phyloP scores from a whole-genome alignment of 2,888 invertebrate genomes.

The Polietes domitor region DNA sequence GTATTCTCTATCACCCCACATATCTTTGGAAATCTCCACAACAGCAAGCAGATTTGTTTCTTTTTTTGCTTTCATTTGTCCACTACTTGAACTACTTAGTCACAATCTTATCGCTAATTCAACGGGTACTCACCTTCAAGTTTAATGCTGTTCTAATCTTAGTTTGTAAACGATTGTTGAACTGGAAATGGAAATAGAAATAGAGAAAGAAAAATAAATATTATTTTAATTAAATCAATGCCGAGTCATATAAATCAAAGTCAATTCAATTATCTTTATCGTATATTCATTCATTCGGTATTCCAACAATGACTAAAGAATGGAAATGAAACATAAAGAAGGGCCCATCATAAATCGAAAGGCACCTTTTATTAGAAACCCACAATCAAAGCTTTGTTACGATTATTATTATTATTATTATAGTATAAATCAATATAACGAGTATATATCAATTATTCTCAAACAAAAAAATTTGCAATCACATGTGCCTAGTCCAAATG shows the following conservation, averaged over 20 bases:
- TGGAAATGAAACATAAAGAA: neutral
- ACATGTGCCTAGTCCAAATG: neutral
- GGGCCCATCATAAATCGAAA: neutral
- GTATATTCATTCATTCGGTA: neutral
- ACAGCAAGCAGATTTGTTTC: neutral
- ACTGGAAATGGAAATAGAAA: slow-evolving; percentile 4
- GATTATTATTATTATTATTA: neutral
- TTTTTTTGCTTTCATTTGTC: neutral
- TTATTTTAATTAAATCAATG: slow-evolving; percentile 12
- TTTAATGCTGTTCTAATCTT: slow-evolving; percentile 21
- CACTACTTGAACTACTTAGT: neutral
- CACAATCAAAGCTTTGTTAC: neutral
- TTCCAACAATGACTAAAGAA: neutral
- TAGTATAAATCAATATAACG: slow-evolving; percentile 1
- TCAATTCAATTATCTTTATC: slow-evolving; percentile 27
- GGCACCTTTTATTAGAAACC: neutral
- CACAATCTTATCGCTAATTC: slow-evolving; percentile 1
- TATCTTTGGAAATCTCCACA: neutral
- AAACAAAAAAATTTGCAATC: neutral
- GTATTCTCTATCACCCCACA: no score
- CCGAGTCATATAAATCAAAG: slow-evolving; percentile 21
- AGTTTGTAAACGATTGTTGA: slow-evolving; percentile 14
- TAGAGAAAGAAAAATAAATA: neutral
- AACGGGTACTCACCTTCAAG: slow-evolving; percentile 18
- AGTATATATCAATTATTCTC: slow-evolving; percentile 7